Evolutionary conservation across 2,113 vertebrate species (phyloP).

Genomic region (Bujurquina vittata): DNA sequence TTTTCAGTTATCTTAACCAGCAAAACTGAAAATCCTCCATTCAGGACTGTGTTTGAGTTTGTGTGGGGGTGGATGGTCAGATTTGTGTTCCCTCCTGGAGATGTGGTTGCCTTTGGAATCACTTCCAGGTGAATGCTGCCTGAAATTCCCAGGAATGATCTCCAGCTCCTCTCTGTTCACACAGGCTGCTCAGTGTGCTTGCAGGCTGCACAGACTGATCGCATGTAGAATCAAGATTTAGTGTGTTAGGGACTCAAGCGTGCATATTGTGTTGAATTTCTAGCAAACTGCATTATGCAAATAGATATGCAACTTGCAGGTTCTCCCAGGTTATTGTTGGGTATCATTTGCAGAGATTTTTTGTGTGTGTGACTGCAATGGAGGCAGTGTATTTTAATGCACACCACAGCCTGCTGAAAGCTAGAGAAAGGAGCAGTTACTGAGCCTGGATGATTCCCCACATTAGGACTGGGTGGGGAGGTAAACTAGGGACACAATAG

Average conservation of each 20-base stretch:
- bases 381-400: constrained; percentile 1
- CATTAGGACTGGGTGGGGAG: constrained; percentile 59
- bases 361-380: neutral
- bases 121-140: constrained; percentile 75
- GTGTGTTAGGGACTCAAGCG: neutral
- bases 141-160: constrained; percentile 64
- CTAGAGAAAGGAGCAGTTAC: constrained; percentile 18
- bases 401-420: constrained; percentile 18
- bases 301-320: neutral
- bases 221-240: constrained; percentile 34
- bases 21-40: constrained; percentile 56
- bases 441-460: constrained; percentile 37
- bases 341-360: neutral
- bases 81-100: constrained; percentile 44
- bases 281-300: neutral
- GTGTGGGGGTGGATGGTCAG: constrained; percentile 16
- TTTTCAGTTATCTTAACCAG: constrained; percentile 46
- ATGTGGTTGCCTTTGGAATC: constrained; percentile 59
- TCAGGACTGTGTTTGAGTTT: neutral
- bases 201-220: constrained; percentile 18
- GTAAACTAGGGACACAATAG: constrained; percentile 45
- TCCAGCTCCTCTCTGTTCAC: constrained; percentile 22
- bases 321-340: neutral
- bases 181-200: constrained; percentile 7
- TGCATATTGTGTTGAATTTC: constrained; percentile 4